Conservation (phyloP, 2,888 invertebrate genomes). For the Phaonia tiefii region DNA sequence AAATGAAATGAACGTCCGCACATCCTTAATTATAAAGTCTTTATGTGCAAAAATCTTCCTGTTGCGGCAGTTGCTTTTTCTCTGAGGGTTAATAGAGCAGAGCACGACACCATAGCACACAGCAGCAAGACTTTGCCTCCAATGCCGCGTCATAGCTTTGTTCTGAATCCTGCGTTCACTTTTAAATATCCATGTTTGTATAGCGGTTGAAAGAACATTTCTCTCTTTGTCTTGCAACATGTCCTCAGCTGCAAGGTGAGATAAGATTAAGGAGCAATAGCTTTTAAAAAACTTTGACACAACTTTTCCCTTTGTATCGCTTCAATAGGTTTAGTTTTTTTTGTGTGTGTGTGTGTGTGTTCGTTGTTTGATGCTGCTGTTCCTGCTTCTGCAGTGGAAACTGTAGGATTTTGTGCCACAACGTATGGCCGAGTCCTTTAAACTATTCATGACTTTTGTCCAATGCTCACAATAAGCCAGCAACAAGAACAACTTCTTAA, state of each 20-base stretch:
- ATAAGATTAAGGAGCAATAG: constrained; percentile 61
- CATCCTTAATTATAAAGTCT: constrained; percentile 34
- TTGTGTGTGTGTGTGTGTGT: constrained; percentile 1
- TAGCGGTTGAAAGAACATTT: constrained; percentile 11
- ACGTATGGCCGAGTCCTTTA: constrained; percentile 27
- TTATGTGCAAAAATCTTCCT: constrained; percentile 2
- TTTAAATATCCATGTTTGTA: constrained; percentile 26
- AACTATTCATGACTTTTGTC: constrained; percentile 45
- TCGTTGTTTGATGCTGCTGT: constrained; percentile 31
- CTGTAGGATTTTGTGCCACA: constrained; percentile 28
- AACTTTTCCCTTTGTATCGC: constrained; percentile 38
- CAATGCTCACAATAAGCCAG: constrained; percentile 17
- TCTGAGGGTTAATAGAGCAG: neutral
- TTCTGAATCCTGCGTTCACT: constrained; percentile 26
- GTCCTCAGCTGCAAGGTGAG: constrained; percentile 60
- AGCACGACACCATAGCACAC: neutral
- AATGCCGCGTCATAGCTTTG: neutral
- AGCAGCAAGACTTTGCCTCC: neutral
- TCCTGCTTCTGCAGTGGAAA: constrained; percentile 7
- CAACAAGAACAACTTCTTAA: constrained; percentile 6
- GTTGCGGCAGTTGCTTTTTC: neutral
- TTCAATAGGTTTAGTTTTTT: constrained; percentile 7
- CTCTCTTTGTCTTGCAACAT: constrained; percentile 2
- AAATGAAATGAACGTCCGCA: constrained; percentile 13
- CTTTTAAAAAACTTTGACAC: constrained; percentile 52